Conservation (phyloP, 2,888 invertebrate species). For the Neoaliturus tenellus region DNA sequence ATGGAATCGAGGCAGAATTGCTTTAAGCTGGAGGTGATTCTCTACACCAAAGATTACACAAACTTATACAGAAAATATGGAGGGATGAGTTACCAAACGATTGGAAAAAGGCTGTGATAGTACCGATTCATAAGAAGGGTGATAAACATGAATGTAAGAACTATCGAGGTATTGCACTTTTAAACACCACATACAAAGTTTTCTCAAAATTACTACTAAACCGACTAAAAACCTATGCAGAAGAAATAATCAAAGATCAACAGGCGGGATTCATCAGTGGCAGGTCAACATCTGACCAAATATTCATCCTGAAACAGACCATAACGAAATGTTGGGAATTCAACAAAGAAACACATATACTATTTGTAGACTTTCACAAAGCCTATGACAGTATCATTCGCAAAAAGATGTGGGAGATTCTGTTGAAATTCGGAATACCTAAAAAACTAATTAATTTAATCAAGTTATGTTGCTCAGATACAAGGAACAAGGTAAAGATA, state of each 20-base stretch:
- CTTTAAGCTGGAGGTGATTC: slow-evolving; percentile 1
- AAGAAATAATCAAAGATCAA: slow-evolving; percentile 51
- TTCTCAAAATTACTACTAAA: slow-evolving; percentile 44
- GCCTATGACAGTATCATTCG: too few species aligned
- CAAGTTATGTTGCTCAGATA: too few species aligned
- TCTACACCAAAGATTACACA: background rate
- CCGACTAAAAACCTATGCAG: slow-evolving; percentile 48
- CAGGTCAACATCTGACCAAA: slow-evolving; percentile 53
- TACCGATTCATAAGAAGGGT: slow-evolving; percentile 57
- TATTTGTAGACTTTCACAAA: too few species aligned
- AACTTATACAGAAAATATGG: slow-evolving; percentile 4
- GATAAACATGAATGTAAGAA: slow-evolving; percentile 57
- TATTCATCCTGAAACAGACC: slow-evolving; percentile 37
- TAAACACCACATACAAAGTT: slow-evolving; percentile 56
- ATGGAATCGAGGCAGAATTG: slow-evolving; percentile 32
- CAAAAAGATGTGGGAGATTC: too few species aligned
- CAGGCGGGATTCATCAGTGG: slow-evolving; percentile 46
- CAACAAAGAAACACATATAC: too few species aligned
- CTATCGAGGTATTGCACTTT: slow-evolving; percentile 59
- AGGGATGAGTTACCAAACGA: slow-evolving; percentile 5
- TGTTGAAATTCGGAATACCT: too few species aligned
- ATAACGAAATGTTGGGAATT: slow-evolving; percentile 39
- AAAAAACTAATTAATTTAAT: too few species aligned
- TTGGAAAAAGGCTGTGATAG: slow-evolving; percentile 71
- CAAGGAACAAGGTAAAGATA: too few species aligned